Percentiles rank a stretch among this genome's conserved stretches.
These are phyloP conservation scores for Trichogramma pretiosum DNA, from an alignment of 1,140 invertebrate genomes.

Conservation along the genomic window DNA sequence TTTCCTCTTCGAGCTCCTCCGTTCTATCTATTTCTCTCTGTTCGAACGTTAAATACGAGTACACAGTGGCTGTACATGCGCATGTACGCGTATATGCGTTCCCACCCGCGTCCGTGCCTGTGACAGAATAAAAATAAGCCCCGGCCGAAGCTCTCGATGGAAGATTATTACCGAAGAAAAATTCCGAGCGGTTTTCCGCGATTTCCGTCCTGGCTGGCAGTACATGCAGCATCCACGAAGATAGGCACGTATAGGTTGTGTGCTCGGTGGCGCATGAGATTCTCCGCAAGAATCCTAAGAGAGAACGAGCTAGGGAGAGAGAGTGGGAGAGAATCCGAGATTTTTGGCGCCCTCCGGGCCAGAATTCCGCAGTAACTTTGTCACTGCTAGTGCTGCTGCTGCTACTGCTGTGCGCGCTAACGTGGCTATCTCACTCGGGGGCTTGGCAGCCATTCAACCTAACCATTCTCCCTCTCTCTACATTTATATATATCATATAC, in stretches of 20 bases:
- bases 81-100: not conserved
- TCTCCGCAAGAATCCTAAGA: slow-evolving; percentile 6
- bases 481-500: no score
- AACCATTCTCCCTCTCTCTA: not conserved
- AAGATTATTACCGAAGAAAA: slow-evolving; percentile 11
- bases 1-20: no score
- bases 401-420: no score
- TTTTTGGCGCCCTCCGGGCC: slow-evolving; percentile 32
- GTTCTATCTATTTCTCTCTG: no score
- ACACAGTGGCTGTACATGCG: slow-evolving; percentile 2
- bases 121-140: not conserved
- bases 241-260: no score
- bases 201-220: slow-evolving; percentile 14
- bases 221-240: no score
- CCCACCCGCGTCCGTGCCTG: not conserved
- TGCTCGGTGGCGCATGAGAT: slow-evolving; percentile 23
- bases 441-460: slow-evolving; percentile 35
- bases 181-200: slow-evolving; percentile 15
- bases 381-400: no score
- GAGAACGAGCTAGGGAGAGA: not conserved
- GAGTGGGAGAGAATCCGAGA: slow-evolving; percentile 17
- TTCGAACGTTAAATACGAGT: no score
- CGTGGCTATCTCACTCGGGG: no score
- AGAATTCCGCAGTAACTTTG: slow-evolving; percentile 23
- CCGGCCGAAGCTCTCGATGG: not conserved